Evolutionary conservation across 2,888 invertebrate genomes (phyloP), one percentile per base, ranked within the genome.

Genomic region (Acronicta leporina): DNA sequence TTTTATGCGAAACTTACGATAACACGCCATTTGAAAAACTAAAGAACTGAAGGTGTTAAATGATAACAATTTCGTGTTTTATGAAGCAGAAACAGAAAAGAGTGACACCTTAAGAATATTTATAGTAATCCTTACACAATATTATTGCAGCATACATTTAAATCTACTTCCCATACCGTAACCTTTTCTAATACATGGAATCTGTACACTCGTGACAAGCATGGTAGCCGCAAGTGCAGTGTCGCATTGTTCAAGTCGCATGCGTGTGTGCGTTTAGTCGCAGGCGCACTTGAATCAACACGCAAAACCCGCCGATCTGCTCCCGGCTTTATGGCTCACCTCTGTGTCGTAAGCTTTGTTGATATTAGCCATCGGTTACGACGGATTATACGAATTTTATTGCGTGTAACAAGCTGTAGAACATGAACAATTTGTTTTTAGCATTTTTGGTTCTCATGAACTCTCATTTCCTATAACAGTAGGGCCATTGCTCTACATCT

Each of bases 281-380:
- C 62, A 54, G 62, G 74, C 68, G 77, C 90, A 90, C 88, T 91
- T 91, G 91, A 86, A 83, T 91, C 88, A 91, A 91, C 86, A 90
- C 80, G 80, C 77, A 74, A 82, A 84, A 83, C 72, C 67, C 66
- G 58, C 59, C 77, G 65, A 70, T 77, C 74, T 68, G 61, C 77
- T 68, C 67, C 59, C 45, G 62, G 73, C 75, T 83, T 79, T 77
- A 80, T 73, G 58, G 71, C 63, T 73, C 67, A 70, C 75, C 71
- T 75, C 73, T 53, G 57, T 72, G 71, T 62, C 68, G 71, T 75
- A 74, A 79, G 78, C 76, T 80, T 83, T 84, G 84, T 85, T 85
- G 81, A 84, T 80, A 84, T 83, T 83, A 77, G 73, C 68, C 75
- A 70, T 76, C 73, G 67, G 73, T 81, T 80, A 78, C 84, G 80